Base-by-base conservation (phyloP, 2,797 vertebrate species). In the Trichosurus vulpecula region DNA sequence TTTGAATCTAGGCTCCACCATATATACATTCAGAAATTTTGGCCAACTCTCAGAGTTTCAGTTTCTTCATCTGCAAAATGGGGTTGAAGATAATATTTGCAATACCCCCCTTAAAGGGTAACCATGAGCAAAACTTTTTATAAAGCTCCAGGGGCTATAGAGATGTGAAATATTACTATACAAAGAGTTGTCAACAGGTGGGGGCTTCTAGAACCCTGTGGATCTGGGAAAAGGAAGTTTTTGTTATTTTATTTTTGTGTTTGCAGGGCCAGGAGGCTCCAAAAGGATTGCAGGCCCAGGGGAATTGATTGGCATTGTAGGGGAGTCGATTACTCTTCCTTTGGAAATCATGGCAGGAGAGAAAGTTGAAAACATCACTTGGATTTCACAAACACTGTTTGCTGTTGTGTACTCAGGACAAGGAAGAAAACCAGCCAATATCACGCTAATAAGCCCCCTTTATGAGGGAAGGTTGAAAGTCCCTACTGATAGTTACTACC, bases 281-380 rank as follows among this genome's bases (percentile, higher is more conserved):
- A 90, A 52, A 97, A 89, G 29, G 11, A 10, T 91, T 14, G 4
- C 94, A 55, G 52, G 92, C 47, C 35, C 29, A 0, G 0, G 10
- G 0, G 27, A 6, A 0, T 11, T 98, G 56, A 91, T 91, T 89
- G 97, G 97, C 29, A 96, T 92, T 93, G 93, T 97, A 66, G 98
- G 96, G 3, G 96, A 97, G 29, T 94, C 93, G 0, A 94, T 96
- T 47, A 97, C 89, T 91, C 95, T 98, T 81, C 95, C 91, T 51
- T 90, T 97, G 95, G 54, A 11, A 0, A 55, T 19, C 14, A 2
- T 0, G 52, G 0, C 6, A 0, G 5, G 19, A 19, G 0, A 96
- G 61, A 16, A 6, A 0, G 14, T 98, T 57, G 0, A 0, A 0
- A 0, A 0, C 0, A 91, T 58, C 29, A 89, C 2, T 19, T 98